These are phyloP conservation scores for Lasioglossum malachurum DNA, from an alignment of 2,888 invertebrate species.

Conservation along the genomic window DNA sequence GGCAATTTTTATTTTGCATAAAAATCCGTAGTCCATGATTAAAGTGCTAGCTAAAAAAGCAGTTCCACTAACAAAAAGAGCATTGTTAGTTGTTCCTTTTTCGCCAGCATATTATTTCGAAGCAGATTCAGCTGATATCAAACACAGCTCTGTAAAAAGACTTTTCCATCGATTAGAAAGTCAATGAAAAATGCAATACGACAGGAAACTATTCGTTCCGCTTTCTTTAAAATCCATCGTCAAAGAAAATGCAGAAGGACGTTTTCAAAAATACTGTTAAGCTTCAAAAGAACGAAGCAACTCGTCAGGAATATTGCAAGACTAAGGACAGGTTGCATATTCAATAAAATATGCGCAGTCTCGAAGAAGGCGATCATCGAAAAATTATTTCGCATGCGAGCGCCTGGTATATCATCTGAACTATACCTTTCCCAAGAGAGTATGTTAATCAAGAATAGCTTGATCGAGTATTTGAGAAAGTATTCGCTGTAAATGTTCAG, in stretches of 20 bases:
- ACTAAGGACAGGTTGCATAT: not conserved
- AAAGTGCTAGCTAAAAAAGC: not conserved
- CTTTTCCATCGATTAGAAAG: not conserved
- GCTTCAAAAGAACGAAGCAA: not conserved
- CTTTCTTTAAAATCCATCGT: not conserved
- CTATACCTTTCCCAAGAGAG: not conserved
- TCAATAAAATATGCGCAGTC: slow-evolving; percentile 7
- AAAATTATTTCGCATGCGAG: not conserved
- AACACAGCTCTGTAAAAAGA: not conserved
- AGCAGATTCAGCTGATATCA: too few species aligned
- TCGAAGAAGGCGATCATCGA: not conserved
- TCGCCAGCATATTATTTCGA: not conserved
- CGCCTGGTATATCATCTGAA: not conserved
- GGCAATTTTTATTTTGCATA: not conserved
- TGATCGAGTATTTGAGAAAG: slow-evolving; percentile 3
- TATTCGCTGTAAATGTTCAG: not conserved
- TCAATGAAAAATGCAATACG: slow-evolving; percentile 2
- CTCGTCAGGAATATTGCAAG: not conserved
- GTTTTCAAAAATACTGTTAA: not conserved
- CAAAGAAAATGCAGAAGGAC: not conserved
- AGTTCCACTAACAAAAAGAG: not conserved
- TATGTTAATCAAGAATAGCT: not conserved
- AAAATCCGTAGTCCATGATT: not conserved
- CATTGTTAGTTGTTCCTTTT: not conserved
- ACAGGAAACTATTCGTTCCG: not conserved